A percentile compares a stretch with the other conserved stretches of the same genome.
Evolutionary conservation across 2,797 vertebrate genomes (phyloP).

Genomic region (Hippoglossus hippoglossus): DNA sequence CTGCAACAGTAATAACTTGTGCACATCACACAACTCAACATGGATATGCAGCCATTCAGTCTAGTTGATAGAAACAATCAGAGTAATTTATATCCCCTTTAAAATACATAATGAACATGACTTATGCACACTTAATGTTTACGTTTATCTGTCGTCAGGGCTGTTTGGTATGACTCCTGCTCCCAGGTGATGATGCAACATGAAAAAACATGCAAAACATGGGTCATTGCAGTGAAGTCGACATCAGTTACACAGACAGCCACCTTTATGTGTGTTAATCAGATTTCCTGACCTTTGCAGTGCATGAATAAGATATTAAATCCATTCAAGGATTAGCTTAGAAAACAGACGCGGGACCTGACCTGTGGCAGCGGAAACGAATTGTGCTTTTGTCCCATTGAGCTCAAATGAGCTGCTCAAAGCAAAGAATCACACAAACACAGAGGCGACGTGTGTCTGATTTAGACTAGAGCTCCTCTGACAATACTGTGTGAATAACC

Average conservation of each 20-base stretch:
- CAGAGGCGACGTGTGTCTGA: no score
- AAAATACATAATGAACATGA: conserved; percentile 14
- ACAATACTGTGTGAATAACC: no score
- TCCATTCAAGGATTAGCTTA: neutral
- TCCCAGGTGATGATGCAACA: conserved; percentile 9
- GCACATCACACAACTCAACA: no score
- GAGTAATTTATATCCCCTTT: conserved; percentile 1
- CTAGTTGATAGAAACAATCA: conserved; percentile 3
- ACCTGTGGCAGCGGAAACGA: neutral
- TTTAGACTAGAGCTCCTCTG: no score
- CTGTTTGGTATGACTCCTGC: conserved; percentile 41
- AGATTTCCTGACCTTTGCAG: conserved; percentile 23
- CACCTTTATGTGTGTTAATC: conserved; percentile 14
- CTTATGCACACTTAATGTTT: conserved; percentile 6
- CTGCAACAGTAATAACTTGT: no score
- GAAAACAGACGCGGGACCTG: neutral
- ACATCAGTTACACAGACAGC: neutral
- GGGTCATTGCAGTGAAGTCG: neutral
- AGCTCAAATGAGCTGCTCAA: neutral
- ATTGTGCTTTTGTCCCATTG: neutral
- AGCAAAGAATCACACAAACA: neutral
- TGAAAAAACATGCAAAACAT: neutral
- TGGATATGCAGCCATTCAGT: no score
- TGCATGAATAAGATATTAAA: conserved; percentile 6
- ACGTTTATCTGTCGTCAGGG: conserved; percentile 41